Base-by-base conservation (phyloP, 2,888 invertebrate genomes). In the Serripes groenlandicus region DNA sequence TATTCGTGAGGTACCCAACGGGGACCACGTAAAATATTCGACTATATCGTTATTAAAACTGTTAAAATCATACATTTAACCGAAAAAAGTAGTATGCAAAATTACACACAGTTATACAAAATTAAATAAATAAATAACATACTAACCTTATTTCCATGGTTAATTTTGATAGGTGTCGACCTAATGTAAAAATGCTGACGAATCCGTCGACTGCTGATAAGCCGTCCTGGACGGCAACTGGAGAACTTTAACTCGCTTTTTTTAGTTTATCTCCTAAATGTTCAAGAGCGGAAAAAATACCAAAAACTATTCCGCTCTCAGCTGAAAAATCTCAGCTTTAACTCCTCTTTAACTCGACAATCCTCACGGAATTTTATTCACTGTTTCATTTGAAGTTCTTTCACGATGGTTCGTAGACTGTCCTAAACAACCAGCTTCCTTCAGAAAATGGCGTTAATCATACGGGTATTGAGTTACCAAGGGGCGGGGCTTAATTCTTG, bases 321-420 rank as follows among this genome's bases (percentile, higher is more conserved):
- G 86, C 83, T 76, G 86, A 86, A 81, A 74, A 60, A 69, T 62
- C 86, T 83, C 86, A 83, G 86, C 86, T 54, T 35, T 34, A 68
- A 49, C 35, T 62, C 72, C 60, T 23, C 26, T 37, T 1, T 9
- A 66, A 66, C 5, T 37, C 28, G 23, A 66, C 66, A 66, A 37
- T 66, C 35, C 66, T 35, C 23, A 9, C 23, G 35, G 26, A 66
- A 66, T 42, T 66, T 42, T 66, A 3, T 78, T 78, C 75, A 75
- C 74, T 73, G 42, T 76, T 81, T 81, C 81, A 83, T 86, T 68
- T 42, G 66, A 66, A 42, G 66, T 66, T 66, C 66, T 66, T 66
- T 42, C 66, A 42, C 66, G 66, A 66, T 66, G 56, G 5, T 42
- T 42, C 66, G 21, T 26, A 26, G 66, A 26, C 66, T 42, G 66